Base-by-base conservation (phyloP, 2,113 vertebrate species). In the Cairina moschata region DNA sequence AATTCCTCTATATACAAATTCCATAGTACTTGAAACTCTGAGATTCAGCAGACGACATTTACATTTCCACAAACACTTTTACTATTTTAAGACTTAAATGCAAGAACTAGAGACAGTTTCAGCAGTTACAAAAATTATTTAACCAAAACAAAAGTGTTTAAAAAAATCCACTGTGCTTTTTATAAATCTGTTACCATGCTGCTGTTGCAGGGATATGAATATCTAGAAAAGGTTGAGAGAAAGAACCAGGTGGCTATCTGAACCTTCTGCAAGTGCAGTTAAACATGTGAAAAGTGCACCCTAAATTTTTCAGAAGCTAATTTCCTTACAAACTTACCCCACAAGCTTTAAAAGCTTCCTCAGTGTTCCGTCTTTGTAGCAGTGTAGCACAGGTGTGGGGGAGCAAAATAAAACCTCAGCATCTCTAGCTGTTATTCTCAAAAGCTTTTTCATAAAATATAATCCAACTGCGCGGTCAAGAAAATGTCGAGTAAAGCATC, bases 241-340 rank as follows among this genome's bases (percentile, higher is more conserved):
- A 79, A 69, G 73, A 42, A 75, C 56, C 36, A 86, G 46, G 63
- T 86, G 92, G 48, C 31, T 60, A 73, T 34, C 38, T 75, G 55
- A 90, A 84, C 40, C 42, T 91, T 76, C 31, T 55, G 46, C 36
- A 59, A 93, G 25, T 18, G 38, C 52, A 69, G 11, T 29, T 28
- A 50, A 80, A 44, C 26, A 9, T 34, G 90, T 87, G 72, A 52
- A 75, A 82, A 93, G 28, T 52, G 44, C 20, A 58, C 36, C 40
- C 12, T 78, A 65, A 67, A 62, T 55, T 77, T 71, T 90, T 88
- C 85, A 88, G 77, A 88, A 84, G 83, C 26, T 29, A 63, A 62
- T 71, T 86, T 58, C 10, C 88, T 55, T 50, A 36, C 32, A 60
- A 67, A 95, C 95, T 97, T 91, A 97, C 96, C 95, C 54, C 50